These are phyloP conservation scores for Taxidea taxus DNA, from an alignment of 2,113 vertebrate genomes.

Conservation along the genomic window DNA sequence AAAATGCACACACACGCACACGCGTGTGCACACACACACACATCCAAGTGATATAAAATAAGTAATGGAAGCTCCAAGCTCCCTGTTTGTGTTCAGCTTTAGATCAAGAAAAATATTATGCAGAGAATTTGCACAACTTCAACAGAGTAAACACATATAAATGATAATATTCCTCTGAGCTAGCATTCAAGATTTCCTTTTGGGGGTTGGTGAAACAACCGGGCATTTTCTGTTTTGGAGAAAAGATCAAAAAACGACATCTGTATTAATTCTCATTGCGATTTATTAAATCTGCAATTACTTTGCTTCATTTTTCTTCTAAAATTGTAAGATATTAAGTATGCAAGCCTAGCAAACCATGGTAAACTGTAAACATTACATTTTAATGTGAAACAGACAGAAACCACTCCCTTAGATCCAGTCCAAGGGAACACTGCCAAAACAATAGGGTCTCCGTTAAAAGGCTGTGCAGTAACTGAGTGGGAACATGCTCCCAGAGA, in stretches of 20 bases:
- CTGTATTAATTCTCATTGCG: constrained; percentile 43
- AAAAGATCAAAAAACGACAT: constrained; percentile 43
- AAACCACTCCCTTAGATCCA: constrained; percentile 26
- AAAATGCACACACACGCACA: background rate
- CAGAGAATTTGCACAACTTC: constrained; percentile 11
- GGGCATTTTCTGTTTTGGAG: background rate
- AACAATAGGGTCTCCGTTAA: constrained; percentile 46
- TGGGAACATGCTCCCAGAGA: background rate
- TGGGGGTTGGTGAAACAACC: background rate
- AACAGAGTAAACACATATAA: constrained; percentile 18
- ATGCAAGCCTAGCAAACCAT: constrained; percentile 65
- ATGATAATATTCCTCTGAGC: background rate
- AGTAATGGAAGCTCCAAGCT: background rate
- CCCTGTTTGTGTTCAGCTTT: background rate
- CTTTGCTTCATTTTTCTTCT: constrained; percentile 50
- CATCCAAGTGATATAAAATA: background rate
- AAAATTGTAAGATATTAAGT: constrained; percentile 60
- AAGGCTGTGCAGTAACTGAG: background rate
- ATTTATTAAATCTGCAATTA: constrained; percentile 68
- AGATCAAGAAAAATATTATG: background rate
- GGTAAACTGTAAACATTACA: constrained; percentile 65
- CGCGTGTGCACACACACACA: background rate
- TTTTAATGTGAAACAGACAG: constrained; percentile 72
- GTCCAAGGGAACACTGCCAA: constrained; percentile 28
- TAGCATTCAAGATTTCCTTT: background rate